Conservation (phyloP, 1,140 invertebrate genomes). For the Proales similis region DNA sequence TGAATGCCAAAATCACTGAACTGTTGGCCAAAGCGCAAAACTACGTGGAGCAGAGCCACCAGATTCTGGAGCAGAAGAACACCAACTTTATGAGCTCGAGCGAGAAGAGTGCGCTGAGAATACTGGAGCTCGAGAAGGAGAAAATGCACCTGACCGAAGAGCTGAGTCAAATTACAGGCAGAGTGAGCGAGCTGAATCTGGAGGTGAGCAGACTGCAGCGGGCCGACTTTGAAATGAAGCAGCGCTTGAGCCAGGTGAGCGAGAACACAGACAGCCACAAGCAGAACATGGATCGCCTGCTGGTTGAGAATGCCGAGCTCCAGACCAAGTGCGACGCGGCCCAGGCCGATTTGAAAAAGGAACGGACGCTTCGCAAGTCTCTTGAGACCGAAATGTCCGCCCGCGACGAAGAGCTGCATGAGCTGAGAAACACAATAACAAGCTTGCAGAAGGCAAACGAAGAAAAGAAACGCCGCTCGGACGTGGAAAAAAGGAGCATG, state of each 20-base stretch:
- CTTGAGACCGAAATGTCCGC: conserved; percentile 42
- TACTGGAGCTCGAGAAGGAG: conserved; percentile 51
- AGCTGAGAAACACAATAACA: conserved; percentile 43
- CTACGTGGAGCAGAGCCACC: conserved; percentile 54
- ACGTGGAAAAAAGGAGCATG: conserved; percentile 43
- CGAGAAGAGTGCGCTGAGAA: conserved; percentile 46
- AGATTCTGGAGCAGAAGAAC: conserved; percentile 51
- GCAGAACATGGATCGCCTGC: conserved; percentile 43
- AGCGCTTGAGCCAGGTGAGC: conserved; percentile 41
- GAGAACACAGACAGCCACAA: conserved; percentile 39
- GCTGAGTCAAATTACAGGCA: conserved; percentile 43
- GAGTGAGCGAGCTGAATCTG: conserved; percentile 45
- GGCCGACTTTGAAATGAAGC: conserved; percentile 44
- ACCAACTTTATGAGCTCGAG: conserved; percentile 47
- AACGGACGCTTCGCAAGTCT: conserved; percentile 42
- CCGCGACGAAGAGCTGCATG: conserved; percentile 45
- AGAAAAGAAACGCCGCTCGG: conserved; percentile 43
- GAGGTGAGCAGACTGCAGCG: conserved; percentile 44
- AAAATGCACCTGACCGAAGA: conserved; percentile 49
- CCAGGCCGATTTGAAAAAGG: conserved; percentile 45
- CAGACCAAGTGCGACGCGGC: conserved; percentile 42
- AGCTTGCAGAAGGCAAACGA: conserved; percentile 44
- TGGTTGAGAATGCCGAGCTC: conserved; percentile 43
- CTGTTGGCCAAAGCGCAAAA: conserved; percentile 53
- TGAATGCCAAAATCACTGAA: conserved; percentile 54